Percentiles rank a stretch among this genome's conserved stretches.
Evolutionary conservation across 2,797 vertebrate genomes (phyloP).

Genomic region (Hybognathus amarus): DNA sequence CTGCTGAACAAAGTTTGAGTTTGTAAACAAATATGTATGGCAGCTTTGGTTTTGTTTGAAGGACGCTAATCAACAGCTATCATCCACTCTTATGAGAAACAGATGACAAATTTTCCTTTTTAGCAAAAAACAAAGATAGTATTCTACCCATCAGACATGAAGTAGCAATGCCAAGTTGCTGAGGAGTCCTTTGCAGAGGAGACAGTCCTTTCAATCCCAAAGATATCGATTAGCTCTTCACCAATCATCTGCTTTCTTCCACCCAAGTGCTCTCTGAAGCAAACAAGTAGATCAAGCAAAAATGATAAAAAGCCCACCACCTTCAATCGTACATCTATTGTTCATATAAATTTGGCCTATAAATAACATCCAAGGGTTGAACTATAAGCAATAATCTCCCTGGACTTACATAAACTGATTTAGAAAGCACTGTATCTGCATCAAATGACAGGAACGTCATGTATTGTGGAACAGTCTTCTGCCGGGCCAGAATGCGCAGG

Average conservation of each 20-base stretch:
- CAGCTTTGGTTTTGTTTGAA: not conserved
- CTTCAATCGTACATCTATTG: not conserved
- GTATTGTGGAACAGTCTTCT: constrained; percentile 71
- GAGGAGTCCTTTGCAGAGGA: constrained; percentile 64
- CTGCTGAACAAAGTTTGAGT: not conserved
- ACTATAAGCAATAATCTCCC: not conserved
- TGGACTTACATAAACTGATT: constrained; percentile 83
- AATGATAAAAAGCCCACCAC: not conserved
- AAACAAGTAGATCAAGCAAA: constrained; percentile 2
- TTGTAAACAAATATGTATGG: not conserved
- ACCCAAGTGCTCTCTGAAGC: constrained; percentile 77
- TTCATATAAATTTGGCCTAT: not conserved
- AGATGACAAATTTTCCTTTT: not conserved
- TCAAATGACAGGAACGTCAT: constrained; percentile 83
- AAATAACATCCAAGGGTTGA: not conserved
- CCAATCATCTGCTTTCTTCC: constrained; percentile 75
- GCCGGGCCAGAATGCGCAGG: constrained; percentile 83
- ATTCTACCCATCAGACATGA: constrained; percentile 86
- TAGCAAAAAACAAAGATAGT: not conserved
- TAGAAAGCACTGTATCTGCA: constrained; percentile 72
- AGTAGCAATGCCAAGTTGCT: constrained; percentile 82
- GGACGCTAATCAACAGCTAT: not conserved
- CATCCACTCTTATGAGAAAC: not conserved
- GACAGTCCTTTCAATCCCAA: constrained; percentile 82
- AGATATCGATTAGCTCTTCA: constrained; percentile 73